Evolutionary conservation across 2,113 vertebrate genomes (phyloP), one percentile per base, ranked within the genome.

Genomic region (Cyanistes caeruleus): DNA sequence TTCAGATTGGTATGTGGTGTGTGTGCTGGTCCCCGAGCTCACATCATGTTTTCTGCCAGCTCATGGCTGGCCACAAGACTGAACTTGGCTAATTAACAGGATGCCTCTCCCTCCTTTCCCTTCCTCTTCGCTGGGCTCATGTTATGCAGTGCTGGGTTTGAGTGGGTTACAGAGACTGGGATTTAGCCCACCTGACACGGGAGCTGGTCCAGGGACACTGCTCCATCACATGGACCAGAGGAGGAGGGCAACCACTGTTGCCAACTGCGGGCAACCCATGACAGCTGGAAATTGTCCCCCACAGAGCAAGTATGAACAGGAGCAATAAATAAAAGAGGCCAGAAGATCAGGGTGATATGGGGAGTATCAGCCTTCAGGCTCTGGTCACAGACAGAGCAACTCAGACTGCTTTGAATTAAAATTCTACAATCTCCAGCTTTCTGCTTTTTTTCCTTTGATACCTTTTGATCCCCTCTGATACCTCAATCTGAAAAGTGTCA

Each of bases 41-140:
- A 24, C 2, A 0, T 39, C 0, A 0, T 8, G 30, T 69, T 92
- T 75, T 90, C 64, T 72, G 55, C 52, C 78, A 72, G 35, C 55
- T 46, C 43, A 46, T 0, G 2, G 37, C 3, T 6, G 4, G 28
- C 75, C 44, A 39, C 0, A 0, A 68, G 60, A 28, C 39, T 68
- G 63, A 53, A 24, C 28, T 84, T 64, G 41, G 43, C 76, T 84
- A 55, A 67, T 58, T 69, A 62, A 52, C 70, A 73, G 84, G 65
- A 76, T 93, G 46, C 65, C 30, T 89, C 67, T 84, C 52, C 46
- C 70, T 89, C 13, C 31, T 81, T 43, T 80, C 64, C 37, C 25
- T 80, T 68, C 76, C 73, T 78, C 39, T 73, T 51, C 0, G 0
- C 64, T 67, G 69, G n/a, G 49, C 74, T 72, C 21, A 4, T 13